Evolutionary conservation across 1,140 invertebrate species (phyloP), one percentile per base, ranked within the genome.

Genomic region (Oreohelix idahoensis): DNA sequence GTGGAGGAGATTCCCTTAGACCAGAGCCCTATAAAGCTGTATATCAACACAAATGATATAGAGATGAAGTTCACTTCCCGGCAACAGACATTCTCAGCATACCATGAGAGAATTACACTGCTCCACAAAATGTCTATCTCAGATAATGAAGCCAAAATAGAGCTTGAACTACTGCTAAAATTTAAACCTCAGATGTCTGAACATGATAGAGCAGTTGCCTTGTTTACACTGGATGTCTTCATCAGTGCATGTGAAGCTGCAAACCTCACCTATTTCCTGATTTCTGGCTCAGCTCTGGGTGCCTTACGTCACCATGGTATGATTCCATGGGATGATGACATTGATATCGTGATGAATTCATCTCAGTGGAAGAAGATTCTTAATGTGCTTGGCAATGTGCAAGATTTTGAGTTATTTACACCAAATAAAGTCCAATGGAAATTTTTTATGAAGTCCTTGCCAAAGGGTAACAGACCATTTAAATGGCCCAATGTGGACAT

Each of bases 271-370:
- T 91, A 86, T 66, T 86, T 90, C 49, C 77, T 90, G 29, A 87
- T 88, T 36, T 86, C 87, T 15, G 90, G 90, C 1, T 88, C 86
- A 0, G 75, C 89, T 17, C 75, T 91, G 11, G 90, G 90, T 45
- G 79, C 86, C 23, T 84, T 86, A 77, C 86, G 89, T 11, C 89
- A 90, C 75, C 86, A 86, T 79, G 89, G 86, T n/a, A 58, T 88
- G 4, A 88, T 91, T 53, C 90, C 90, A 15, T 91, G 90, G 90
- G 90, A 91, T 84, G 90, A 91, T 79, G 90, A 91, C 74, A 76
- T 90, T 23, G 90, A 91, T 81, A 53, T 91, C 1, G 75, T 87
- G 23, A 69, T 90, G 17, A 88, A 87, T 78, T 69, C 38, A 15
- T 86, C 85, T 11, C 71, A 89, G 39, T 89, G 87, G 75, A 35